These are phyloP conservation scores for Eilema sororculum DNA, from an alignment of 2,888 invertebrate genomes.

Conservation along the genomic window DNA sequence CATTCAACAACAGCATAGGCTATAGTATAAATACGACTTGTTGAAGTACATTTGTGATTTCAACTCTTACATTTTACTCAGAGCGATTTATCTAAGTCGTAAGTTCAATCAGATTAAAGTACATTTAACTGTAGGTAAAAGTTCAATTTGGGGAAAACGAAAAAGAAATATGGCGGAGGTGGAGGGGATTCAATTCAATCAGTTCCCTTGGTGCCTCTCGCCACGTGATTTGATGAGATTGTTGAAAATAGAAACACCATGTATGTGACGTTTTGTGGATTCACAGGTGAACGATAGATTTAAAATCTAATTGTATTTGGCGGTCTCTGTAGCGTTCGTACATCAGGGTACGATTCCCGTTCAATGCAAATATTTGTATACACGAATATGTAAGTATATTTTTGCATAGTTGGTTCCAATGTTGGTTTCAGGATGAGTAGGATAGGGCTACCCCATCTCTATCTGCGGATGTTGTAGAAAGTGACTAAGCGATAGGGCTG, in stretches of 20 bases:
- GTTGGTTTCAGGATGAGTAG: too few relatives aligned
- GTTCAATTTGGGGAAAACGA: conserved; percentile 82
- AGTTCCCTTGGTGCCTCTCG: conserved; percentile 77
- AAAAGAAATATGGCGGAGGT: conserved; percentile 83
- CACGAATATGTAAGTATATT: background rate
- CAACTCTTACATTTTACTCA: conserved; percentile 51
- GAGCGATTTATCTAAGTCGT: conserved; percentile 79
- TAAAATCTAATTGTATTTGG: background rate
- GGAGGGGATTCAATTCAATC: conserved; percentile 84
- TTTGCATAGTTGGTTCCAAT: too few relatives aligned
- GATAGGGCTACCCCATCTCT: too few relatives aligned
- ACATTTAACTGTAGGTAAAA: conserved; percentile 84
- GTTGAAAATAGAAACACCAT: conserved; percentile 79
- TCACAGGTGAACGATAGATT: background rate
- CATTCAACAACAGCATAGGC: conserved; percentile 21
- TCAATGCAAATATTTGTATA: background rate
- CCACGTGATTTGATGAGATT: conserved; percentile 84
- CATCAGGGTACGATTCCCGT: background rate
- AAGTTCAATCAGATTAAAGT: conserved; percentile 85
- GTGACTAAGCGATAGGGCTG: too few relatives aligned
- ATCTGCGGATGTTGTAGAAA: too few relatives aligned
- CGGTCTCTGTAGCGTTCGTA: too few relatives aligned
- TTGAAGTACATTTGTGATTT: conserved; percentile 31
- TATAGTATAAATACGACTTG: conserved; percentile 19
- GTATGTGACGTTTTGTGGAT: conserved; percentile 43